Base-by-base conservation (phyloP, 2,113 vertebrate genomes). In the Passer montanus region DNA sequence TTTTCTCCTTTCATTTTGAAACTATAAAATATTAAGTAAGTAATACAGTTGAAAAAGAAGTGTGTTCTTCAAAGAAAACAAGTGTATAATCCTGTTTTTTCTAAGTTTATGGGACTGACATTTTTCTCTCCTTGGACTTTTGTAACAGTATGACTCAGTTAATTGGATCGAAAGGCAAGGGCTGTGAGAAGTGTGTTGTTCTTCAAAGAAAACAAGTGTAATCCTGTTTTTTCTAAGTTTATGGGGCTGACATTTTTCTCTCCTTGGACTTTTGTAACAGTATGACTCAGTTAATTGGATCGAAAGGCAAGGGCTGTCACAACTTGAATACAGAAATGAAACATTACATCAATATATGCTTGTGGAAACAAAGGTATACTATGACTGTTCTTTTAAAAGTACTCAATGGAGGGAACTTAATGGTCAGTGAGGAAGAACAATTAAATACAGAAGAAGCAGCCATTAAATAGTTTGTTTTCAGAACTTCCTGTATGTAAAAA, bases 221-320 rank as follows among this genome's bases (percentile, higher is more conserved):
- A 91, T 91, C 85, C 84, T 91, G 86, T 97, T 98, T 97, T 98
- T 98, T 97, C 93, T 96, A 92, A 97, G 97, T 98, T 98, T 98
- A 98, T 97, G 87, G 62, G 90, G 50, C 92, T 94, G 93, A 93
- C 87, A 96, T 89, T 95, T 89, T 88, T 77, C 91, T 93, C 69
- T 86, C 59, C 84, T 94, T 95, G 93, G 62, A 91, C 83, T 94
- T 98, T 97, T 97, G 89, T 97, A 97, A 97, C 97, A 96, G 37
- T 97, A 97, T 97, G 97, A 98, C 95, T 98, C 97, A 97, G 97
- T 98, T 98, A 98, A 98, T 92, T 94, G 94, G 95, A 97, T 93
- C 96, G 87, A 97, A 97, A 98, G 92, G 63, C 81, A 95, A 53
- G 50, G 69, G 84, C 91, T 94, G 74, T 93, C 83, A 68, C 80